A percentile compares a stretch with the other conserved stretches of the same genome.
phyloP scores from a whole-genome alignment of 2,888 invertebrate genomes.

The Trachelus stipa region DNA sequence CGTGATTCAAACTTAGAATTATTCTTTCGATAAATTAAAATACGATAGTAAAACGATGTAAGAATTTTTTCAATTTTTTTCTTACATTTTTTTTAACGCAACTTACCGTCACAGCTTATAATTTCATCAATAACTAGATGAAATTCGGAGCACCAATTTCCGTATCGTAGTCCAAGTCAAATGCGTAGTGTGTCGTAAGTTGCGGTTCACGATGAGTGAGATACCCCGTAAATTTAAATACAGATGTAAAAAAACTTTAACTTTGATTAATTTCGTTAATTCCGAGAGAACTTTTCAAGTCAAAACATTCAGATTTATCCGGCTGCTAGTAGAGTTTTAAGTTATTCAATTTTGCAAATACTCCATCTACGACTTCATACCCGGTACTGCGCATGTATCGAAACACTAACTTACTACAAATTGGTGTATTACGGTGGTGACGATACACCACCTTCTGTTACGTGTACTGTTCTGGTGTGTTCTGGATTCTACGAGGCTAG shows the following conservation, averaged over 20 bases:
- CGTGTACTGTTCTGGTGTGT: neutral
- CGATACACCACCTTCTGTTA: neutral
- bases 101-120: neutral
- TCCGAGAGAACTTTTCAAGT: neutral
- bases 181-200: neutral
- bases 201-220: neutral
- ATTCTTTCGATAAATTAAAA: neutral
- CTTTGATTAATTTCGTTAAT: neutral
- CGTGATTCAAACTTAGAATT: neutral
- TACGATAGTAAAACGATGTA: neutral
- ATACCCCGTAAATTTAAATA: neutral
- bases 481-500: neutral
- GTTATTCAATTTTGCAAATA: neutral
- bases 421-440: neutral
- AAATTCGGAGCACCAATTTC: neutral
- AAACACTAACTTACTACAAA: neutral
- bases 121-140: neutral
- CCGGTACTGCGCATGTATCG: neutral
- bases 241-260: neutral
- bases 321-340: neutral
- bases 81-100: neutral
- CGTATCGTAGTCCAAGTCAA: neutral
- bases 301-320: neutral
- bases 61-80: neutral
- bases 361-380: neutral